phyloP scores from a whole-genome alignment of 2,113 vertebrate species.

The Austrofundulus limnaeus region DNA sequence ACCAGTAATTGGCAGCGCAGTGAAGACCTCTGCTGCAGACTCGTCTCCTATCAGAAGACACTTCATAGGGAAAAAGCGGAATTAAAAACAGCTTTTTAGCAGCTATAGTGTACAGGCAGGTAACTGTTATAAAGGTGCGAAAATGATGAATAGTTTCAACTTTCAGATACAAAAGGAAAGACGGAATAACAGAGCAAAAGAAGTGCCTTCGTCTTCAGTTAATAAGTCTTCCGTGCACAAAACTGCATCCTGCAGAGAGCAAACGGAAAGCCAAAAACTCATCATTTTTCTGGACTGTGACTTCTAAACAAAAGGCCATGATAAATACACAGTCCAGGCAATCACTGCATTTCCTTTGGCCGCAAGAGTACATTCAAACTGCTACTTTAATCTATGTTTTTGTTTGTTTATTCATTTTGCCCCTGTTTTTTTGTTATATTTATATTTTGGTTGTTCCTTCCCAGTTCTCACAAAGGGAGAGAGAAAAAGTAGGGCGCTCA shows the following conservation, averaged over 20 bases:
- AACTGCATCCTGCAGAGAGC: constrained; percentile 46
- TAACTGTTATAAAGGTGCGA: constrained; percentile 65
- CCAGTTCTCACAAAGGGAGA: constrained; percentile 67
- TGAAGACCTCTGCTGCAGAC: constrained; percentile 63
- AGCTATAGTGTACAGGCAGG: constrained; percentile 79
- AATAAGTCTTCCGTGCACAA: constrained; percentile 60
- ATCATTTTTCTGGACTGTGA: constrained; percentile 48
- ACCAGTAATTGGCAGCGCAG: constrained; percentile 73
- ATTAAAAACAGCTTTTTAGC: constrained; percentile 86
- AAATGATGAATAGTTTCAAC: constrained; percentile 78
- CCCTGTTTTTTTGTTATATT: constrained; percentile 57
- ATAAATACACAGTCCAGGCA: constrained; percentile 69
- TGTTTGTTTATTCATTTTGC: constrained; percentile 62
- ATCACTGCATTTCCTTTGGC: constrained; percentile 75
- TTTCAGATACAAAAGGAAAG: constrained; percentile 66
- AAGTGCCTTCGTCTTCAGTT: constrained; percentile 43
- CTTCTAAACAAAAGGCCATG: constrained; percentile 65
- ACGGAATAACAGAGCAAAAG: constrained; percentile 5
- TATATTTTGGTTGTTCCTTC: constrained; percentile 71
- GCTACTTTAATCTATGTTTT: constrained; percentile 74
- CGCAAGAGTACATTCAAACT: constrained; percentile 70
- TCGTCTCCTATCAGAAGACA: constrained; percentile 63
- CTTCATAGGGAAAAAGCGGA: constrained; percentile 77
- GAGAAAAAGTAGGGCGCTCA: constrained; percentile 78
- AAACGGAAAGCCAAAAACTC: constrained; percentile 52